Base-by-base conservation (phyloP, 2,797 vertebrate species). In the Centroberyx gerrardi region DNA sequence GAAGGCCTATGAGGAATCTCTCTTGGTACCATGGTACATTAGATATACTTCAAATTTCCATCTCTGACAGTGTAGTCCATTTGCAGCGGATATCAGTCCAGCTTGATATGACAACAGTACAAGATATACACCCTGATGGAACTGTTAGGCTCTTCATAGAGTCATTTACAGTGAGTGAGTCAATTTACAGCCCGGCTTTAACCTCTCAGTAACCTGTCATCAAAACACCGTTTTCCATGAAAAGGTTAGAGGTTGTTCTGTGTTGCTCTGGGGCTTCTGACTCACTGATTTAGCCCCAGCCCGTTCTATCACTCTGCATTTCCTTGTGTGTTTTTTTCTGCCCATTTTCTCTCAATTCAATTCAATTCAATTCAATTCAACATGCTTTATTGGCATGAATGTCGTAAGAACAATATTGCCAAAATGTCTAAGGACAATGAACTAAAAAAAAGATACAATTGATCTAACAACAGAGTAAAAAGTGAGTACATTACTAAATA, bases 1-100 rank as follows among this genome's bases (percentile, higher is more conserved):
- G 89, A 86, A 80, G 77, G 76, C 62, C 81, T 79, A 51, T 36
- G 1, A 79, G 83, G 87, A 66, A 74, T 81, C 76, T 60, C 27
- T 68, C 51, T 67, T n/a, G 64, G 53, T 76, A 62, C 49, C 42
- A 42, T 36, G 15, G 71, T 15, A 72, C 31, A 83, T 84, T 58
- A 75, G 68, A 87, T 72, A 87, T 72, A 61, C 67, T 72, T 80
- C n/a, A 61, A 33, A 74, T 77, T 56, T 86, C 48, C 76, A 72
- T 68, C 62, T 40, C 29, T 75, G 5, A n/a, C 36, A 72, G 42
- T 18, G 22, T 28, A 54, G 38, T 54, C 12, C 53, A 56, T 63
- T 46, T 29, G 33, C 52, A 27, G 54, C 12, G 38, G 72, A 31
- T 17, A 5, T 38, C 53, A 40, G 48, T 54, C 53, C 7, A 3